Evolutionary conservation across 2,113 vertebrate species (phyloP).

Genomic region (Heliornis fulica): DNA sequence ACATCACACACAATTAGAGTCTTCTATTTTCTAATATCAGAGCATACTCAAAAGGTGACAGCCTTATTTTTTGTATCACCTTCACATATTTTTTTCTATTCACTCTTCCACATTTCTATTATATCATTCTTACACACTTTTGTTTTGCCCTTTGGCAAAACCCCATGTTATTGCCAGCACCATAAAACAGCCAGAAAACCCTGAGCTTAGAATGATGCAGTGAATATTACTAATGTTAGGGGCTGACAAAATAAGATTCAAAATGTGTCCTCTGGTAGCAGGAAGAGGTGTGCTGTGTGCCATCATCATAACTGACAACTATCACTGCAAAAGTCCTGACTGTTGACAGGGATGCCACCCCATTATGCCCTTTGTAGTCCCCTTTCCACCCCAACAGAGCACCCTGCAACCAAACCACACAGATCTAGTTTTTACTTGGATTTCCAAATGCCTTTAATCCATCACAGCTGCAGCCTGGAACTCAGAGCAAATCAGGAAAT

Average conservation of each 20-base stretch:
- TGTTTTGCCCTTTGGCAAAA: background rate
- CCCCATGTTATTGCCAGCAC: background rate
- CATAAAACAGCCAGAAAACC: background rate
- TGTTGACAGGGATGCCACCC: background rate
- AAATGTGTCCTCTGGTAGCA: background rate
- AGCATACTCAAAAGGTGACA: background rate
- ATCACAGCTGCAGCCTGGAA: background rate
- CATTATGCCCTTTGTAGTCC: background rate
- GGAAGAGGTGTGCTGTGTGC: background rate
- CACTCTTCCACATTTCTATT: background rate
- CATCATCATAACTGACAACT: background rate
- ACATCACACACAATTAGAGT: rapidly evolving
- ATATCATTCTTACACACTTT: background rate
- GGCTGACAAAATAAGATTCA: background rate
- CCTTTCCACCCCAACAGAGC: background rate
- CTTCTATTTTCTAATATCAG: background rate
- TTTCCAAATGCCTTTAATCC: background rate
- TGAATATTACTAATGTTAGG: background rate
- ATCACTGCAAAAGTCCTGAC: background rate
- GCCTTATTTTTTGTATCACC: background rate
- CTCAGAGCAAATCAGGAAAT: background rate
- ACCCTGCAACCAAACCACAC: background rate
- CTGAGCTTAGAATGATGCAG: background rate
- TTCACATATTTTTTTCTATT: background rate
- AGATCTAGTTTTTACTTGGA: background rate